phyloP scores from a whole-genome alignment of 2,888 invertebrate species.

The Allophyes oxyacanthae region DNA sequence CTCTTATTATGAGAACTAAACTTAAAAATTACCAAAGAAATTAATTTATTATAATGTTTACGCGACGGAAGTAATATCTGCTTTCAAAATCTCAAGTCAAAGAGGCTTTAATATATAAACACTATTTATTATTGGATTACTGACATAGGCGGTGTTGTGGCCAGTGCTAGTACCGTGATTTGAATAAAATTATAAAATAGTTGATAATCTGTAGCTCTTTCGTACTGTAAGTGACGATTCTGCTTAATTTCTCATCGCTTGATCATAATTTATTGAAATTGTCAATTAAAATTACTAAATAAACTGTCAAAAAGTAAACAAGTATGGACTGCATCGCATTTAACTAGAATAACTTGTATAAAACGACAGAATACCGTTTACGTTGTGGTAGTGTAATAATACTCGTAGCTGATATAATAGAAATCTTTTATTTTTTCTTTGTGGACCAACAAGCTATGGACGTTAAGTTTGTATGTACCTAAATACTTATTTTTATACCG shows the following conservation, averaged over 20 bases:
- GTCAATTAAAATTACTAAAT: constrained; percentile 54
- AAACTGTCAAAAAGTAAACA: constrained; percentile 40
- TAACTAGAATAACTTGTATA: constrained; percentile 50
- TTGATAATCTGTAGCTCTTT: constrained; percentile 14
- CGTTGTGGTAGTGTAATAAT: constrained; percentile 35
- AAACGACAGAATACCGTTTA: constrained; percentile 35
- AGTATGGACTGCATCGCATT: constrained; percentile 53
- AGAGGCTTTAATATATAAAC: too few relatives aligned
- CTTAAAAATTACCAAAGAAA: too few relatives aligned
- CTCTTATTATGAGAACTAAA: too few relatives aligned
- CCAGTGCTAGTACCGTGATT: constrained; percentile 25
- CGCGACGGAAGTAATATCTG: too few relatives aligned
- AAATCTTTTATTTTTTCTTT: constrained; percentile 56
- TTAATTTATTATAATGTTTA: too few relatives aligned
- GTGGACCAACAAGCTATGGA: constrained; percentile 67
- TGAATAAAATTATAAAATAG: constrained; percentile 20
- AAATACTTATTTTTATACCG: constrained; percentile 68
- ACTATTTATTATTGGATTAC: not conserved
- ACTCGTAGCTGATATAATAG: constrained; percentile 48
- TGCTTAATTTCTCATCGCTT: constrained; percentile 31
- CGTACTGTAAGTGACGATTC: constrained; percentile 20
- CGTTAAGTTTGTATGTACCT: constrained; percentile 61
- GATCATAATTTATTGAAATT: constrained; percentile 46
- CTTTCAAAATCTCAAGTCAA: too few relatives aligned
- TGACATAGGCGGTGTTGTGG: constrained; percentile 12